Evolutionary conservation across 1,140 invertebrate genomes (phyloP).

Genomic region (Aphis gossypii): DNA sequence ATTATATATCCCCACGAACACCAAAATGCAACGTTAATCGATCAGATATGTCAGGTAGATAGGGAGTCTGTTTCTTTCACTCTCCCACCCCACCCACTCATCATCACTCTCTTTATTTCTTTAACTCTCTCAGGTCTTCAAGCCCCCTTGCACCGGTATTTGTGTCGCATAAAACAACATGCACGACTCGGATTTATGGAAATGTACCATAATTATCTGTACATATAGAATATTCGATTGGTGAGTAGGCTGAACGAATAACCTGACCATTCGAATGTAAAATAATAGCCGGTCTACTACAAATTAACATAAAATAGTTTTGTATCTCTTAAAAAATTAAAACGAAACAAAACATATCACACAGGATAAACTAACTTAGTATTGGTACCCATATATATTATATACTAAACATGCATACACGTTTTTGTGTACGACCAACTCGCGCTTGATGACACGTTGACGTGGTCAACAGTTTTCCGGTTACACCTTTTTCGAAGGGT

Average conservation of each 20-base stretch:
- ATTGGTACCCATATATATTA: not conserved
- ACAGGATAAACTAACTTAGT: constrained; percentile 3
- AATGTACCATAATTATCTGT: constrained; percentile 51
- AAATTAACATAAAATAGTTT: constrained; percentile 54
- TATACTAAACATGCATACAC: not conserved
- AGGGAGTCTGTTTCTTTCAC: not conserved
- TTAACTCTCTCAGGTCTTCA: not conserved
- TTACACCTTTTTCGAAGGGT: constrained; percentile 44
- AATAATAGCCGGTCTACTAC: constrained; percentile 51
- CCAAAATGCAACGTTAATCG: constrained; percentile 44
- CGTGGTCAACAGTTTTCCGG: constrained; percentile 21
- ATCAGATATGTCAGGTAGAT: constrained; percentile 52
- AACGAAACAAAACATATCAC: constrained; percentile 28
- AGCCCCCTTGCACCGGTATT: not conserved
- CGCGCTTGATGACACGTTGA: not conserved
- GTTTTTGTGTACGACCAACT: not conserved
- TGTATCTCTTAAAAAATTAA: constrained; percentile 29
- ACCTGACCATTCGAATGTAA: constrained; percentile 53
- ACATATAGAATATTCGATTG: constrained; percentile 42
- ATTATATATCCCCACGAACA: constrained; percentile 2
- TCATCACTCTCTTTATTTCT: not conserved
- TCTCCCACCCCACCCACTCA: not conserved
- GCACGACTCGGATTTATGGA: constrained; percentile 45
- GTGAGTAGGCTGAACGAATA: constrained; percentile 47
- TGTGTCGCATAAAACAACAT: constrained; percentile 53